phyloP scores from a whole-genome alignment of 2,797 vertebrate genomes.

The Neomorphus geoffroyi region DNA sequence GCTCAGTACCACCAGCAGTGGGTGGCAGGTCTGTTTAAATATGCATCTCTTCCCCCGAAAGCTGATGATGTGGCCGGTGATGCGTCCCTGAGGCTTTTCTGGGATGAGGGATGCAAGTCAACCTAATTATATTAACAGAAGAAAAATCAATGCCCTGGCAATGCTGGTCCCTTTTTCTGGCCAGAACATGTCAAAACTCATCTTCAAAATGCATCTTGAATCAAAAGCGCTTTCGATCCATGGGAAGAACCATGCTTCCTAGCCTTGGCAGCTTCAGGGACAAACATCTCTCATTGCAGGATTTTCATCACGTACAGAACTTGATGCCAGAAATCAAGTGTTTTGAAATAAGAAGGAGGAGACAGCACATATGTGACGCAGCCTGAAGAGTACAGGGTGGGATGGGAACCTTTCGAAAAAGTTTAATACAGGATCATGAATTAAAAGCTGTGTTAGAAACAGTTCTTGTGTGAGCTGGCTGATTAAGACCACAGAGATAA shows the following conservation, averaged over 20 bases:
- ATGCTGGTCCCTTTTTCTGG: neutral
- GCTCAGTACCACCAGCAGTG: neutral
- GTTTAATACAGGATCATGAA: neutral
- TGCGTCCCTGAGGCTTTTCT: neutral
- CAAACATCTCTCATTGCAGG: neutral
- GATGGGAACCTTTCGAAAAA: neutral
- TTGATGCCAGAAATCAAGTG: accelerated
- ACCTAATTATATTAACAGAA: neutral
- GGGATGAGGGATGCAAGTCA: neutral
- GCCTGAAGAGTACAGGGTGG: neutral
- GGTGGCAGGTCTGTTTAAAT: neutral
- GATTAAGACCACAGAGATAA: neutral
- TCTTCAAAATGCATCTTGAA: neutral
- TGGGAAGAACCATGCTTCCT: accelerated
- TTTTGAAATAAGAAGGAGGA: neutral
- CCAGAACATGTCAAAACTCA: neutral
- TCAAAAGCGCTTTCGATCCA: neutral
- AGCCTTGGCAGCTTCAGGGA: neutral
- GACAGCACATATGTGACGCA: neutral
- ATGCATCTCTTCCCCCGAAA: neutral
- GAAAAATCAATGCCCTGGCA: neutral
- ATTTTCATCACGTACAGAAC: neutral
- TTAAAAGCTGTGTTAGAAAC: neutral
- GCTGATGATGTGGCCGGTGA: neutral
- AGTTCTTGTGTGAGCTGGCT: neutral